These are phyloP conservation scores for Acleris sparsana DNA, from an alignment of 2,888 invertebrate genomes.

Conservation along the genomic window DNA sequence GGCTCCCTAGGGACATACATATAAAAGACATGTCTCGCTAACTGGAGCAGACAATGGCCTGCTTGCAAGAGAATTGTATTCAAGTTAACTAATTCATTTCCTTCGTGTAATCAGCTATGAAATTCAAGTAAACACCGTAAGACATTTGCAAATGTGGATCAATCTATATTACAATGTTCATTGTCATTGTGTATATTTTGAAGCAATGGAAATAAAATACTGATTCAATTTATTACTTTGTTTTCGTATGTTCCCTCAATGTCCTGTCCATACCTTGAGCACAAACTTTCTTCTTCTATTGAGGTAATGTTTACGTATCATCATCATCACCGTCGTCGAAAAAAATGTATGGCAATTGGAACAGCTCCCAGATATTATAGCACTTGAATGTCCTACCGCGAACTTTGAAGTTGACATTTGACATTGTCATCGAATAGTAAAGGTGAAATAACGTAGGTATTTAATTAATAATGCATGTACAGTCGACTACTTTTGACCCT, in stretches of 20 bases:
- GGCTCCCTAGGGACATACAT: constrained; percentile 38
- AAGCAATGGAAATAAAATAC: constrained; percentile 82
- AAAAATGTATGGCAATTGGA: too few species aligned
- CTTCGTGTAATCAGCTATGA: constrained; percentile 79
- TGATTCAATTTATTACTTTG: constrained; percentile 65
- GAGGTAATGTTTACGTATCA: too few species aligned
- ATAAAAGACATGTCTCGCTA: constrained; percentile 64
- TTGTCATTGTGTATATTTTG: constrained; percentile 83
- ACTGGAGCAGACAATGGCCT: constrained; percentile 46
- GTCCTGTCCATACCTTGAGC: too few species aligned
- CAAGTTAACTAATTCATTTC: constrained; percentile 73
- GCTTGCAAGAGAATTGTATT: constrained; percentile 68
- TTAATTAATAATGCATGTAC: too few species aligned
- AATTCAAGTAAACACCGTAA: constrained; percentile 75
- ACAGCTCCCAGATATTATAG: too few species aligned
- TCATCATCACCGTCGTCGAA: too few species aligned
- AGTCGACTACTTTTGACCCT: too few species aligned
- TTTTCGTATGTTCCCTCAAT: constrained; percentile 44
- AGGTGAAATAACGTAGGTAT: too few species aligned
- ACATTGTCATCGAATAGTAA: too few species aligned
- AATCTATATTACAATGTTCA: constrained; percentile 70
- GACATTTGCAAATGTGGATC: constrained; percentile 74
- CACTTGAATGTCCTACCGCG: too few species aligned
- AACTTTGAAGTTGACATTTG: too few species aligned
- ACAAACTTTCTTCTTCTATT: too few species aligned